Base-by-base conservation (phyloP, 2,888 invertebrate genomes). In the Chrysolina oricalcia region DNA sequence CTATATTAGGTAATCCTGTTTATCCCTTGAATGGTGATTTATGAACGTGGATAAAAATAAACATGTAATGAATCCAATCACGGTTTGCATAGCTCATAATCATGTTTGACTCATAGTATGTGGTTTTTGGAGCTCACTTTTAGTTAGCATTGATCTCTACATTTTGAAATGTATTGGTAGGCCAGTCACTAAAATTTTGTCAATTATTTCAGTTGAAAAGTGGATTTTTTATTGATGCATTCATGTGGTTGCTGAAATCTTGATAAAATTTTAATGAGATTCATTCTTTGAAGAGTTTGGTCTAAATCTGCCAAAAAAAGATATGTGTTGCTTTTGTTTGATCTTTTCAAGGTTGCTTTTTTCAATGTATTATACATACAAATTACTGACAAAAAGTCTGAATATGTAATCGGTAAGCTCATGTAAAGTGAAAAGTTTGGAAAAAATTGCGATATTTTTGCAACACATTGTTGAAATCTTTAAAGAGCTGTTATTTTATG, bases 401-500 rank as follows among this genome's bases (percentile, higher is more conserved):
- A 85, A 82, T 82, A 82, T 78, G 78, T 77, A 74, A 81, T 80
- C 82, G 81, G 83, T 83, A 82, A 83, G 85, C 84, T 84, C 84
- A 84, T 84, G 81, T 82, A 83, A 77, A 78, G 78, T 73, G 62
- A 70, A 81, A 80, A 70, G 75, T 79, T 80, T 78, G 80, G 77
- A 79, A 75, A 78, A 67, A 76, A 67, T 73, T 72, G 69, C 76
- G 78, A 73, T 83, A 82, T 82, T 85, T 84, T 83, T 83, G 82
- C 82, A 80, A 81, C 78, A 76, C 73, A 78, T 80, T 81, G 81
- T 82, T 77, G 78, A 78, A 81, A 82, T 75, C 78, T 78, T 80
- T 81, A 59, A 82, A 83, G 83, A 85, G 81, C 81, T 84, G 83
- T 85, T 83, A 84, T 82, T 84, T 85, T 84, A 82, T 83, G 81